Base-by-base conservation (phyloP, 2,888 invertebrate genomes). In the Pachydiplax longipennis region DNA sequence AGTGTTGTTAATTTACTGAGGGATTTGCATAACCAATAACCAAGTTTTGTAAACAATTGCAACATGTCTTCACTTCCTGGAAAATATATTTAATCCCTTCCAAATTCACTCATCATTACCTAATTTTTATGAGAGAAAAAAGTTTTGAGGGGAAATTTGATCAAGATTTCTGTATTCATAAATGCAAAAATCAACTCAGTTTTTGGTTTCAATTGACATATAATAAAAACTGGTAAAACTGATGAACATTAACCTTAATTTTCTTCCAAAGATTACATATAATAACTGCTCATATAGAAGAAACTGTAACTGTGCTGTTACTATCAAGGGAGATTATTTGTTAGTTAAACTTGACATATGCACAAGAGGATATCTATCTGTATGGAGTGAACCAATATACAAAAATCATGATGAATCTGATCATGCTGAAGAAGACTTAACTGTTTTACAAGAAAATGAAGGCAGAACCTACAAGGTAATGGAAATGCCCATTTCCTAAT, bases 291-390 rank as follows among this genome's bases (percentile, higher is more conserved):
- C 80, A 37, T 90, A 90, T 40, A 83, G 91, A n/a, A 81, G 87
- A n/a, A 81, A 80, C 25, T 91, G 91, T 44, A 91, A 91, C 31
- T 91, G 91, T 91, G 91, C 91, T 40, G 90, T 91, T 2, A 83
- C 48, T 22, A 91, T 91, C 8, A 83, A 90, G 53, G 91, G 80
- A 1, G 82, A 90, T 15, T 65, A 91, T 58, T 91, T 90, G 22
- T 48, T 91, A 48, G 65, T 91, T 58, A 87, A 65, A 53, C 81
- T 91, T 31, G 91, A 91, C 58, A 80, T 91, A 22, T 91, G 91
- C 48, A 82, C 90, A n/a, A 91, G 91, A 81, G 91, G 91, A 48
- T 91, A 91, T 73, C 61, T 91, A 40, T 83, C 83, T 15, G 82
- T 91, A 31, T 90, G 91, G 90, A 91, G 91, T 87, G 90, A 91